Base-by-base conservation (phyloP, 2,113 vertebrate genomes). In the Lophura nycthemera region DNA sequence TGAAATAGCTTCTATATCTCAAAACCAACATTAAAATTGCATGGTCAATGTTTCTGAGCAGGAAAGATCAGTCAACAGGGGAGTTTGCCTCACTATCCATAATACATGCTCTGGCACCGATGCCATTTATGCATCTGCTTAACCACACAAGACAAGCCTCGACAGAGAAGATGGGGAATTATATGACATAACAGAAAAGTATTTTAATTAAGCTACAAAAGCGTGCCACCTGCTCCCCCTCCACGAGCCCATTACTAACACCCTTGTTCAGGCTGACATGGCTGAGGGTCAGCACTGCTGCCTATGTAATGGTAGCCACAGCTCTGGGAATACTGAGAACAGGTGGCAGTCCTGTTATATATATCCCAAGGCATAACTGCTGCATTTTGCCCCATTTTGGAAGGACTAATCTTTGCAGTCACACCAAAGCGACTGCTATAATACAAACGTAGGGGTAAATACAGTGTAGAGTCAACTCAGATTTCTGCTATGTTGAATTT, bases 121-220 rank as follows among this genome's bases (percentile, higher is more conserved):
- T 34, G 69, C n/a, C 50, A 48, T 70, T 78, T 60, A 10, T 66
- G 48, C 67, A 63, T 83, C 54, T 59, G 54, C 57, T 89, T 87
- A 84, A 82, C 48, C 57, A 91, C 80, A 87, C 52, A 80, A 79
- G 75, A 82, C 65, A 91, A 86, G 24, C 57, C 88, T 90, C 85
- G 36, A 6, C 29, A 56, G 1, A 52, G 47, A 91, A 81, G 64
- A 88, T 13, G 8, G 15, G 42, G 59, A 92, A 81, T 47, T 47
- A 83, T 42, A 82, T 36, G 50, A 61, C 69, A 30, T 8, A 52
- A 63, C 18, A 77, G 76, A 66, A 75, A 79, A 78, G 24, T 50
- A 43, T 91, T 94, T 86, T 78, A 73, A 92, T 86, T 60, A 74
- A 64, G 56, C 32, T 80, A 42, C 16, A 61, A 54, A 78, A 82